Conservation (phyloP, 2,797 vertebrate species). For the Spheniscus humboldti region DNA sequence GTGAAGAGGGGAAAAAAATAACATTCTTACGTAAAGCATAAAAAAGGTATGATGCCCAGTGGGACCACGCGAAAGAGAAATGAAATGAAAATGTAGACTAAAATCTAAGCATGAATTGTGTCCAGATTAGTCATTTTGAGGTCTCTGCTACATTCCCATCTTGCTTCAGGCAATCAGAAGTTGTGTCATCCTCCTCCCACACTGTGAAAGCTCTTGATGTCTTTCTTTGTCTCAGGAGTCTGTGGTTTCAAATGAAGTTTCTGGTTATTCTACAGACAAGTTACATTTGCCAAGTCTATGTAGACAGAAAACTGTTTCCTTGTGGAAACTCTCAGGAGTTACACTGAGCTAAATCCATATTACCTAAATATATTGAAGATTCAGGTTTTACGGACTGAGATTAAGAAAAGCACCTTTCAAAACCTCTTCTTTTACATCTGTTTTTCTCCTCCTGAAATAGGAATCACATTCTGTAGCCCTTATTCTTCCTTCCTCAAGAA, state of each 20-base stretch:
- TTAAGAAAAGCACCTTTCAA: not conserved
- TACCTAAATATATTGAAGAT: not conserved
- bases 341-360: not conserved
- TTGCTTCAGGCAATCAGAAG: constrained; percentile 5
- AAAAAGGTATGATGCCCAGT: not conserved
- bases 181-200: constrained; percentile 23
- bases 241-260: constrained; percentile 37
- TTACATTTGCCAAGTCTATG: not conserved
- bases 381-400: not conserved
- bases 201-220: not conserved
- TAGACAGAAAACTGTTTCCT: not conserved
- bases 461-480: not conserved
- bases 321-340: not conserved
- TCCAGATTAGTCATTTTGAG: constrained; percentile 11
- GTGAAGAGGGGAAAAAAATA: not conserved
- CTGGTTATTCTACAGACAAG: not conserved
- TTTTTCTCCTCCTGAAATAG: not conserved
- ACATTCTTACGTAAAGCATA: not conserved
- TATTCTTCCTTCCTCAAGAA: not conserved
- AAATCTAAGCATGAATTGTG: not conserved
- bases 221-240: constrained; percentile 12
- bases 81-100: not conserved
- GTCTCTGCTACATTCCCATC: not conserved
- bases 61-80: not conserved
- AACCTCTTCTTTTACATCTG: not conserved